These are phyloP conservation scores for Siphonodentalium dalli DNA, from an alignment of 2,888 invertebrate species.

Conservation along the genomic window DNA sequence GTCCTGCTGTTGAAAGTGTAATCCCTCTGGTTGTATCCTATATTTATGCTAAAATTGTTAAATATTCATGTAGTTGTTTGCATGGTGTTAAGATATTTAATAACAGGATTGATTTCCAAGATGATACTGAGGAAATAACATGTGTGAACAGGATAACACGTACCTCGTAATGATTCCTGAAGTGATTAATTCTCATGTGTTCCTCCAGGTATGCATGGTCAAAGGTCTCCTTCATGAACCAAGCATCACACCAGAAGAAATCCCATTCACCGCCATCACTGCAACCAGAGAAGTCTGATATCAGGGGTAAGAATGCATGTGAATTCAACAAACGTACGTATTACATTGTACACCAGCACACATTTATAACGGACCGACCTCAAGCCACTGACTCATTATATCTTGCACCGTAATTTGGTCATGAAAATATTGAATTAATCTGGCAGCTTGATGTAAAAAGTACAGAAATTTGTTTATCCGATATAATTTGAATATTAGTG, in stretches of 20 bases:
- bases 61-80: no score
- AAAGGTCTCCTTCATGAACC: slow-evolving; percentile 68
- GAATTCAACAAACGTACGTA: no score
- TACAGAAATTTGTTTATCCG: no score
- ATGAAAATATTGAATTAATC: no score
- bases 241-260: slow-evolving; percentile 72
- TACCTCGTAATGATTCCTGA: slow-evolving; percentile 71
- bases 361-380: no score
- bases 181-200: slow-evolving; percentile 71
- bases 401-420: no score
- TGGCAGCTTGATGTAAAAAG: no score
- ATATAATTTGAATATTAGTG: no score
- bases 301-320: no score
- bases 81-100: not conserved
- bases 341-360: no score
- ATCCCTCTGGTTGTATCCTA: not conserved
- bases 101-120: not conserved
- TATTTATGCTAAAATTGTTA: no score
- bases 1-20: not conserved
- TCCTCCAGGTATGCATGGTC: slow-evolving; percentile 66
- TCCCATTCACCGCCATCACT: slow-evolving; percentile 70
- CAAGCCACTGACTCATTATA: no score
- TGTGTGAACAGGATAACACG: not conserved
- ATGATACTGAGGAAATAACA: not conserved
- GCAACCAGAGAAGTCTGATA: slow-evolving; percentile 9